Evolutionary conservation across 2,797 vertebrate species (phyloP), one percentile per base, ranked within the genome.

Genomic region (Telmatherina bonti): DNA sequence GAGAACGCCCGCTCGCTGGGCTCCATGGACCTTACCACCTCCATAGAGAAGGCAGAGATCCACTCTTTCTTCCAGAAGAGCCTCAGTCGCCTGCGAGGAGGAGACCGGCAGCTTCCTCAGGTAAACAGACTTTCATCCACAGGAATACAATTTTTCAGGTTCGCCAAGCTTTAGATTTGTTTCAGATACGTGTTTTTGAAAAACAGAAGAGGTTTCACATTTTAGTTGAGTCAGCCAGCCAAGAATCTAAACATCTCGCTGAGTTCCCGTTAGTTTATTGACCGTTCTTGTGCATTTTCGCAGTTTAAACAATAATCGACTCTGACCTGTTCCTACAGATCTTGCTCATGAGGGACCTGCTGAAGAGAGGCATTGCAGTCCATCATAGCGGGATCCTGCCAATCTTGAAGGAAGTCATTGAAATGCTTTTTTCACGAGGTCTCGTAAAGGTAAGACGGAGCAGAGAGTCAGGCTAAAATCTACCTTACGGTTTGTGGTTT

Each of bases 381-480:
- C 97, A 98, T 74, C 97, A 98, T 72, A 97, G 97, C 0, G 97
- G 97, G 24, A 96, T 98, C 86, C 93, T 98, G 85, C 97, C 97
- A 2, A 97, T 98, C 61, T 94, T 98, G 69, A 97, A 98, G 93
- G 97, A 98, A 81, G 96, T 97, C 13, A 96, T 96, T 30, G 97
- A 97, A 91, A 97, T 98, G 97, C 94, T 98, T 1, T 98, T 98
- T 89, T 96, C 96, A 26, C 93, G 92, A 2, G 97, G 97, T n/a
- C 95, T 97, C 3, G 96, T 98, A 2, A 97, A 97, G 93, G 97
- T 97, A 74, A 70, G 83, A 68, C 33, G 0, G 16, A 16, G 16
- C 24, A 27, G 52, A 29, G 12, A 6, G 15, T 7, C 38, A 18
- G 12, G 12, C 0, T 54, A 27, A 54, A 5, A 65, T 54, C 20